phyloP scores from a whole-genome alignment of 35 echinoderm and acorn worm species.

The Apostichopus californicus region DNA sequence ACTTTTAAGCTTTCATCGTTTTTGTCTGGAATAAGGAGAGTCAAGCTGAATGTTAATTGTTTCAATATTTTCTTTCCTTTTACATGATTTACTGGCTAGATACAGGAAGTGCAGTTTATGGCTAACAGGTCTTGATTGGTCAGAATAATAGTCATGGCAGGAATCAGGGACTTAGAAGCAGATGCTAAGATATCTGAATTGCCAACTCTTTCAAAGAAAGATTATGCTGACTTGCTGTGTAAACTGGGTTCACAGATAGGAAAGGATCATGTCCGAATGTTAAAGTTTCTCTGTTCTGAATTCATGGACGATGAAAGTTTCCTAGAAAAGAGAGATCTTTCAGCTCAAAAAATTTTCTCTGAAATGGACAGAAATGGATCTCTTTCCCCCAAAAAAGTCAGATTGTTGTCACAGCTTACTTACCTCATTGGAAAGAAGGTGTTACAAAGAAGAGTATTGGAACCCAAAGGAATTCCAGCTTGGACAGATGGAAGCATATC shows the following conservation, averaged over 20 bases:
- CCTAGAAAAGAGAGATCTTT: slow-evolving; percentile 18
- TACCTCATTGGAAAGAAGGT: neutral
- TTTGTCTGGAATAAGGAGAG: no score
- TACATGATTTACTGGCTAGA: neutral
- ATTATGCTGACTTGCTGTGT: neutral
- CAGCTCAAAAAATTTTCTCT: neutral
- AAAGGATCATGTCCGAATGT: neutral
- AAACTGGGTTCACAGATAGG: neutral
- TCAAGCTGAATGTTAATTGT: no score
- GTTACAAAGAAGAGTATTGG: neutral
- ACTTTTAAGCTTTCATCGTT: no score
- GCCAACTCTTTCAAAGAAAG: neutral
- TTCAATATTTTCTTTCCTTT: no score
- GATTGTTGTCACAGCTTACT: slow-evolving; percentile 8
- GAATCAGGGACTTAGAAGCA: neutral
- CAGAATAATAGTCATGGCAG: neutral
- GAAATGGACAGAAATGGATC: slow-evolving; percentile 38
- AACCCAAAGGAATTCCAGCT: neutral
- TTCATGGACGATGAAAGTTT: slow-evolving; percentile 13
- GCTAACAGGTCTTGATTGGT: neutral
- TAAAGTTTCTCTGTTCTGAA: slow-evolving; percentile 33
- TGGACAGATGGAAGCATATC: neutral
- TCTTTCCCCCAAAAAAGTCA: neutral
- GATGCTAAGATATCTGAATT: neutral
- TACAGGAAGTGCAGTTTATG: neutral